A percentile compares a stretch with the other conserved stretches of the same genome.
Conservation (phyloP, 1,140 invertebrate species). For the Bombus picipes region DNA sequence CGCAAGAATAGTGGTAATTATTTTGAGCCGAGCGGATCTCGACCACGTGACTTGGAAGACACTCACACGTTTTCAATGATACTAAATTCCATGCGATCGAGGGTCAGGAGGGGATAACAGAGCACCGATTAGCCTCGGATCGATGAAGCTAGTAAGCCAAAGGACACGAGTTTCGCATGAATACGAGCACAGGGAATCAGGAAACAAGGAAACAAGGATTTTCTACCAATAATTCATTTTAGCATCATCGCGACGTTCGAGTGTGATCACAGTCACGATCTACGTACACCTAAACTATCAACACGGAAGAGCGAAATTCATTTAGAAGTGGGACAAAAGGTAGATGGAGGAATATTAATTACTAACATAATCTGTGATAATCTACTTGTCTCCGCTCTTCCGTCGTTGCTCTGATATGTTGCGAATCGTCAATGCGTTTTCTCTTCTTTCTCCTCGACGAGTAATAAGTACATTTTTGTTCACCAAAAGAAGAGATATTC, state of each 20-base stretch:
- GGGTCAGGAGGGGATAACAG: background rate
- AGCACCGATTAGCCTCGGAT: constrained; percentile 6
- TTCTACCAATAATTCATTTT: background rate
- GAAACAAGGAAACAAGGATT: background rate
- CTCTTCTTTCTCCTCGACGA: constrained; percentile 28
- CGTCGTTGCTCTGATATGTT: constrained; percentile 73
- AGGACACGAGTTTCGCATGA: background rate
- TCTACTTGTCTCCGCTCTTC: constrained; percentile 32
- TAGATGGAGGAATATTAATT: background rate
- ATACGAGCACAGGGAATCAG: background rate
- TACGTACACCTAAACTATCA: constrained; percentile 56
- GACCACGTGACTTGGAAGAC: constrained; percentile 66
- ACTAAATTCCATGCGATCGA: constrained; percentile 36
- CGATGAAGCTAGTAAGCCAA: constrained; percentile 9
- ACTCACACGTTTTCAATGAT: constrained; percentile 57
- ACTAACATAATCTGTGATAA: background rate
- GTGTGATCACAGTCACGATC: constrained; percentile 50
- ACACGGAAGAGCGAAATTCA: constrained; percentile 44
- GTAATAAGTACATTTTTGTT: constrained; percentile 39
- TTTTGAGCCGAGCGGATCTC: constrained; percentile 62
- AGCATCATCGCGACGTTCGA: constrained; percentile 56
- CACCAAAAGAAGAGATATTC: constrained; percentile 29
- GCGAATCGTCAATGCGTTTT: constrained; percentile 54
- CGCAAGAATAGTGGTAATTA: constrained; percentile 74
- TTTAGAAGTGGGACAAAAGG: background rate